Conservation (phyloP, 2,113 vertebrate species). For the Antechinus stuartii region DNA sequence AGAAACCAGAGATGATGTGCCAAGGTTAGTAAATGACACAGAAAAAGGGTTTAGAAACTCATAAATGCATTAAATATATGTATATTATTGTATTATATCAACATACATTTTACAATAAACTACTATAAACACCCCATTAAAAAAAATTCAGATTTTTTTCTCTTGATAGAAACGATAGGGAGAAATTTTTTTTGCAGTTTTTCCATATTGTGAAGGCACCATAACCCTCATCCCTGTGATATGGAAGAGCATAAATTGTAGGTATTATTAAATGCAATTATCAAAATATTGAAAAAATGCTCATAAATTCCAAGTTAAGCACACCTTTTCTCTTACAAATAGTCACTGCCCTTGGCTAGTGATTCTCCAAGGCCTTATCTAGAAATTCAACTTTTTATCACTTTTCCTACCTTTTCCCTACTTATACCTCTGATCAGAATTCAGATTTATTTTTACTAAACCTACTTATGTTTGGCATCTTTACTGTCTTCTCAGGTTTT, state of each 20-base stretch:
- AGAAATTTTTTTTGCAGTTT: no score
- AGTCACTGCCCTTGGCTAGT: neutral
- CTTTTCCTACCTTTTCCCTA: neutral
- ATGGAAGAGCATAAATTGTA: neutral
- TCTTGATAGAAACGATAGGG: no score
- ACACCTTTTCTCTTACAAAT: neutral
- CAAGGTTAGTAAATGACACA: no score
- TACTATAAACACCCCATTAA: no score
- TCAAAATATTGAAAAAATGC: neutral
- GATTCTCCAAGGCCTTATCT: neutral
- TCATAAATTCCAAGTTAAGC: neutral
- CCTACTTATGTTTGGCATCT: neutral
- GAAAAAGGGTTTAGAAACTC: no score
- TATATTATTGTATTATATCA: no score
- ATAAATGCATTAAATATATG: no score
- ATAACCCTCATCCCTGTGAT: no score
- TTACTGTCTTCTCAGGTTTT: neutral
- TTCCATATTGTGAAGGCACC: no score
- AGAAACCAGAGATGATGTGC: no score
- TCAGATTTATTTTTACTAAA: neutral
- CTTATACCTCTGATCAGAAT: neutral
- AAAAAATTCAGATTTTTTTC: no score
- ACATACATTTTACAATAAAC: no score
- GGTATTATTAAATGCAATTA: neutral
- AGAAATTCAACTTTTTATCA: neutral